Conservation (phyloP, 1,140 invertebrate genomes). For the Pollicipes pollicipes region DNA sequence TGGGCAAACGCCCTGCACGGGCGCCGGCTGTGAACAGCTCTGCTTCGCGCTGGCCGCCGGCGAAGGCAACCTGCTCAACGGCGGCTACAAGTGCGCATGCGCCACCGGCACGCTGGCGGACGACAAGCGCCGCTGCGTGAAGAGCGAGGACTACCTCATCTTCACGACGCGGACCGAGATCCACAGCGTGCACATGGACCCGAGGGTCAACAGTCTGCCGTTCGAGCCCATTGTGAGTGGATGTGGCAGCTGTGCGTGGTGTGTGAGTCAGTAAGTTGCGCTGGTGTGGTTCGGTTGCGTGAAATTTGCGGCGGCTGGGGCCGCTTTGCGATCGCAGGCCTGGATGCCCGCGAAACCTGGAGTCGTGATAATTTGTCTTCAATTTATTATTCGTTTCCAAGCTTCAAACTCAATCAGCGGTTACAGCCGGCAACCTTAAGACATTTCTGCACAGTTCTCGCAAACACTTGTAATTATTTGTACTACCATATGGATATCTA, state of each 20-base stretch:
- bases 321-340: no score
- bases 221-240: constrained; percentile 50
- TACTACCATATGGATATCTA: no score
- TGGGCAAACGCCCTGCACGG: not conserved
- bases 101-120: constrained; percentile 56
- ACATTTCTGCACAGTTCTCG: no score
- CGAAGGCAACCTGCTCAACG: constrained; percentile 26
- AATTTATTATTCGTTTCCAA: no score
- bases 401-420: no score
- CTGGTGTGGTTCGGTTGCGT: no score
- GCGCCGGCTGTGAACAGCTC: constrained; percentile 38
- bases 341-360: no score
- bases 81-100: constrained; percentile 68
- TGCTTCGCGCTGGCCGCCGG: constrained; percentile 73
- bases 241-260: not conserved
- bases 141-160: constrained; percentile 68
- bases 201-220: constrained; percentile 54
- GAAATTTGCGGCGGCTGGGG: no score
- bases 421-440: no score
- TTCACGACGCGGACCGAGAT: constrained; percentile 85
- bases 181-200: constrained; percentile 62
- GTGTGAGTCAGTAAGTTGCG: constrained; percentile 8
- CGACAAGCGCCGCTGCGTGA: constrained; percentile 47
- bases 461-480: no score
- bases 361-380: no score